phyloP scores from a whole-genome alignment of 2,888 invertebrate species.

The Pammene fasciana region DNA sequence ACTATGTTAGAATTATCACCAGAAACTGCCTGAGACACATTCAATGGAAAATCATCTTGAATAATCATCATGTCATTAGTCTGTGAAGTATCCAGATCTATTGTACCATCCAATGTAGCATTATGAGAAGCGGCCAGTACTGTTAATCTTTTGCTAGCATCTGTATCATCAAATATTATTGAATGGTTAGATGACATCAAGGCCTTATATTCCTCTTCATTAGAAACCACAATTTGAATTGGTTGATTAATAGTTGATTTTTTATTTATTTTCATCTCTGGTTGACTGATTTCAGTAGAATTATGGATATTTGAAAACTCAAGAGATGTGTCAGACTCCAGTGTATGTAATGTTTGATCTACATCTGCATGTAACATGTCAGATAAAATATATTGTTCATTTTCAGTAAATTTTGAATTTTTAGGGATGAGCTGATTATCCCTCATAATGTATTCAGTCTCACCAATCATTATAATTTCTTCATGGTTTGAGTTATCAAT shows the following conservation, averaged over 20 bases:
- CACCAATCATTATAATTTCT: conserved; percentile 81
- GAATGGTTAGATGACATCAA: conserved; percentile 74
- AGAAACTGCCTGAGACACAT: conserved; percentile 76
- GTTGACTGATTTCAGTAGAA: conserved; percentile 52
- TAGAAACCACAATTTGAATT: conserved; percentile 78
- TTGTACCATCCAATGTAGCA: conserved; percentile 58
- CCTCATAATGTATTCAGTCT: conserved; percentile 83
- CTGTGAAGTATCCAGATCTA: conserved; percentile 78
- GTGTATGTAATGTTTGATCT: conserved; percentile 52
- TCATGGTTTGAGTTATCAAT: conserved; percentile 52
- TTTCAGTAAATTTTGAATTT: conserved; percentile 49
- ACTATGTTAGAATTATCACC: conserved; percentile 85
- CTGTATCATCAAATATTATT: conserved; percentile 72
- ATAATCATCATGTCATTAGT: conserved; percentile 85
- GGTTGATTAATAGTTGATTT: conserved; percentile 64
- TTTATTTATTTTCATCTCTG: conserved; percentile 66
- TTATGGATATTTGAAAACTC: conserved; percentile 59
- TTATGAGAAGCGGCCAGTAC: conserved; percentile 66
- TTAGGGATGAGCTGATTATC: conserved; percentile 68
- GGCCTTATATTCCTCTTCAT: conserved; percentile 79
- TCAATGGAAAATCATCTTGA: conserved; percentile 83
- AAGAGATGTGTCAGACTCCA: conserved; percentile 58
- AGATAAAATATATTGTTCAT: conserved; percentile 60
- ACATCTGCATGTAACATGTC: conserved; percentile 60
- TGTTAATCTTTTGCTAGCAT: conserved; percentile 69